These are phyloP conservation scores for Synergus japonicus DNA, from an alignment of 2,888 invertebrate genomes.

Conservation along the genomic window DNA sequence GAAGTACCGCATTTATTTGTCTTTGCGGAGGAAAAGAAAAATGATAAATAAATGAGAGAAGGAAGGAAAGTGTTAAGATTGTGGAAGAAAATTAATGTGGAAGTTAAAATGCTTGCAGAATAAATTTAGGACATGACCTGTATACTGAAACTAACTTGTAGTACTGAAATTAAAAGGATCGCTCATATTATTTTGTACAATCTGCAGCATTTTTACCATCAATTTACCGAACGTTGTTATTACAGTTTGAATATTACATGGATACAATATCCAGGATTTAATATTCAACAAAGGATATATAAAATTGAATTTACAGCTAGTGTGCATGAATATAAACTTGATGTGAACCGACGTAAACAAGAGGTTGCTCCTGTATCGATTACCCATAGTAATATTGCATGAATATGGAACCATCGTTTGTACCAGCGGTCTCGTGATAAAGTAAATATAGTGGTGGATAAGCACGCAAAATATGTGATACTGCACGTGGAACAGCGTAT, in stretches of 20 bases:
- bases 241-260: not conserved
- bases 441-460: not conserved
- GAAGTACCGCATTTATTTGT: not conserved
- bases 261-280: not conserved
- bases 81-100: not conserved
- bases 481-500: too few species aligned
- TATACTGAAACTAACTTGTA: not conserved
- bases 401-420: not conserved
- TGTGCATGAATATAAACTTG: not conserved
- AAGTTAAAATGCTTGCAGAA: not conserved
- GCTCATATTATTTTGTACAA: too few species aligned
- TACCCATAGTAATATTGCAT: not conserved
- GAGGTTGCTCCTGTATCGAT: not conserved
- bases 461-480: not conserved
- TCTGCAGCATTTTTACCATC: too few species aligned
- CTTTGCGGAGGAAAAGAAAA: slow-evolving; percentile 1
- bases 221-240: too few species aligned
- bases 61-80: not conserved
- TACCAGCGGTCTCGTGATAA: not conserved
- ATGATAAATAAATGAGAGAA: not conserved
- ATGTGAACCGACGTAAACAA: not conserved
- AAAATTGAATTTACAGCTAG: not conserved
- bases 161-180: too few species aligned
- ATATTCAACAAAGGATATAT: not conserved
- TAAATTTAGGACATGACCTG: not conserved